Evolutionary conservation across 2,888 invertebrate species (phyloP), one percentile per base, ranked within the genome.

Genomic region (Nesidiocoris tenuis): DNA sequence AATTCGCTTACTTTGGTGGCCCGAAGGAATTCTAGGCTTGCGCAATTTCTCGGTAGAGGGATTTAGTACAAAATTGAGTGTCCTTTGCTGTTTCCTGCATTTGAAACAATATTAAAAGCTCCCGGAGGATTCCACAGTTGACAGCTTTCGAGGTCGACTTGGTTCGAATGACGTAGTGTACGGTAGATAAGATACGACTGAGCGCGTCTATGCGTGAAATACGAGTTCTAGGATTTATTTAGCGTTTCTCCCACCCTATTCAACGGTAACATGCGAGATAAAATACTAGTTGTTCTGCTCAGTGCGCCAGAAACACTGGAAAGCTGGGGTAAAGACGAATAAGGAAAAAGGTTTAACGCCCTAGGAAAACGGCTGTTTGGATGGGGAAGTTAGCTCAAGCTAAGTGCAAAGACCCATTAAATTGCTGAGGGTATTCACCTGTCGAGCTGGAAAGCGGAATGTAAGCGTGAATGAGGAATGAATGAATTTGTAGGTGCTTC

Each of bases 331-430:
- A 39, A 39, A 39, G 39, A 12, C 39, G 39, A 39, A 39, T 12
- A 12, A 39, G 39, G 39, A 12, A 7, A n/a, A 12, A 39, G 39
- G 39, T 39, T 39, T 39, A 39, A 12, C 39, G 39, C 5, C 39
- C 3, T n/a, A 3, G 39, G 12, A 39, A 39, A 39, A 39, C 39
- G 5, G 39, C 39, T 12, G 39, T 3, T 39, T 39, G 39, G 39
- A 39, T 39, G 12, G 12, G 39, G 39, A n/a, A n/a, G n/a, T 39
- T 39, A 39, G 39, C 12, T 3, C 5, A 39, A 39, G 39, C 57
- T 74, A 74, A 74, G 74, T 74, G 74, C 74, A 55, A 23, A 54
- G 55, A 64, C 74, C 74, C 74, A 74, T 74, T 74, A 64, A 19
- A 25, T n/a, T 3, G 39, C 39, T 7, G 39, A 12, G 39, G 39